A percentile compares a stretch with the other conserved stretches of the same genome.
Conservation (phyloP, 92 coral and sea anemone genomes). For the Heteractis magnifica region DNA sequence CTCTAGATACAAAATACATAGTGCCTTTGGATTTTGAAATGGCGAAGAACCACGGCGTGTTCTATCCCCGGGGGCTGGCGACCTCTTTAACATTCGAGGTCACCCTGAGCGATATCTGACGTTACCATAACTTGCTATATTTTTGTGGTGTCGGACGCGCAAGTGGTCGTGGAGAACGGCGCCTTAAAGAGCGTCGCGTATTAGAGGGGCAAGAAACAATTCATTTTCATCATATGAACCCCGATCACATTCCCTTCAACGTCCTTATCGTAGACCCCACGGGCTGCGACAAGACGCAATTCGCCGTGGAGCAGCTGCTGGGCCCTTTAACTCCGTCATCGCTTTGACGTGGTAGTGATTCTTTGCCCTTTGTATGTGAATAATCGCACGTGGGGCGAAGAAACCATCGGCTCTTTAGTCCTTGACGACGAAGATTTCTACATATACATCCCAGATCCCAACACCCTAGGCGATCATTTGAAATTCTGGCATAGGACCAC, state of each 20-base stretch:
- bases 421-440: neutral
- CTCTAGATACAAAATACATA: neutral
- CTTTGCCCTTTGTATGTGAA: slow-evolving; percentile 12
- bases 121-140: neutral
- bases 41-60: slow-evolving; percentile 5
- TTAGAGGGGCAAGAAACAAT: too few species aligned
- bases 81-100: too few species aligned
- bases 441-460: neutral
- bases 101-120: too few species aligned
- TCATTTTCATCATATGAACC: slow-evolving; percentile 2
- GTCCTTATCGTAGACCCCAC: slow-evolving; percentile 22
- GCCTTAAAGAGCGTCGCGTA: too few species aligned
- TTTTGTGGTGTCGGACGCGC: slow-evolving; percentile 3
- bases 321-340: slow-evolving; percentile 11
- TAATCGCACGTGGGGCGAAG: neutral
- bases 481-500: neutral
- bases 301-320: neutral
- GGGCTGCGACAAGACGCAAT: too few species aligned
- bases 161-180: neutral
- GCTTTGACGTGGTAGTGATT: neutral
- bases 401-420: neutral
- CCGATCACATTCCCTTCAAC: neutral
- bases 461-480: neutral
- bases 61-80: slow-evolving; percentile 3
- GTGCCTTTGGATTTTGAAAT: slow-evolving; percentile 22